These are phyloP conservation scores for Pogona vitticeps DNA, from an alignment of 2,113 vertebrate genomes.

Conservation along the genomic window DNA sequence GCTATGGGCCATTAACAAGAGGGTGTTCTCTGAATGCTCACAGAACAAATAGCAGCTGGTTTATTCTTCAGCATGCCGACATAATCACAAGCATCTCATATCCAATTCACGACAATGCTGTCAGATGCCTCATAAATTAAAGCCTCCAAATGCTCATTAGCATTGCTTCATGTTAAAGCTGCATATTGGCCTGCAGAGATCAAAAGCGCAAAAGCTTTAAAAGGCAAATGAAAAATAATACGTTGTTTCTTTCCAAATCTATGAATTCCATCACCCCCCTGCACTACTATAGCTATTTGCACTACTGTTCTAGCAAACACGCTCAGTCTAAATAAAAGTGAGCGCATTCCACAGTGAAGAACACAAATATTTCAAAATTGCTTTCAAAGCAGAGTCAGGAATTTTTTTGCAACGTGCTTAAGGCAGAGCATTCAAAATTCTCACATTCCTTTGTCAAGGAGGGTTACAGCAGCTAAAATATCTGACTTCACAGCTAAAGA, in stretches of 20 bases:
- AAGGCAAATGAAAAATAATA: constrained; percentile 16
- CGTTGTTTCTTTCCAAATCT: not conserved
- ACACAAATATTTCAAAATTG: constrained; percentile 5
- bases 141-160: constrained; percentile 44
- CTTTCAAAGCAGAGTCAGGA: constrained; percentile 25
- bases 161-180: constrained; percentile 50
- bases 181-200: constrained; percentile 32
- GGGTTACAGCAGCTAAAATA: constrained; percentile 21
- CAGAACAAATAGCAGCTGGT: constrained; percentile 76
- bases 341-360: not conserved
- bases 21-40: constrained; percentile 63
- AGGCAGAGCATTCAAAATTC: constrained; percentile 39
- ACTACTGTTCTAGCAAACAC: constrained; percentile 19
- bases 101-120: constrained; percentile 53
- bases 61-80: constrained; percentile 64
- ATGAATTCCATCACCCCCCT: constrained; percentile 6
- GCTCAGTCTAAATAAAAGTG: not conserved
- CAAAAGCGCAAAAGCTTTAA: constrained; percentile 45
- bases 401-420: constrained; percentile 40
- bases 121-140: constrained; percentile 67
- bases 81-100: constrained; percentile 60
- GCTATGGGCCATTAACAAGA: constrained; percentile 72
- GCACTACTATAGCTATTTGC: too few relatives aligned
- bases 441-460: constrained; percentile 7
- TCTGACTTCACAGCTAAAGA: not conserved